A percentile compares a stretch with the other conserved stretches of the same genome.
phyloP scores from a whole-genome alignment of 2,113 vertebrate species.

The Pachycephala philippinensis region DNA sequence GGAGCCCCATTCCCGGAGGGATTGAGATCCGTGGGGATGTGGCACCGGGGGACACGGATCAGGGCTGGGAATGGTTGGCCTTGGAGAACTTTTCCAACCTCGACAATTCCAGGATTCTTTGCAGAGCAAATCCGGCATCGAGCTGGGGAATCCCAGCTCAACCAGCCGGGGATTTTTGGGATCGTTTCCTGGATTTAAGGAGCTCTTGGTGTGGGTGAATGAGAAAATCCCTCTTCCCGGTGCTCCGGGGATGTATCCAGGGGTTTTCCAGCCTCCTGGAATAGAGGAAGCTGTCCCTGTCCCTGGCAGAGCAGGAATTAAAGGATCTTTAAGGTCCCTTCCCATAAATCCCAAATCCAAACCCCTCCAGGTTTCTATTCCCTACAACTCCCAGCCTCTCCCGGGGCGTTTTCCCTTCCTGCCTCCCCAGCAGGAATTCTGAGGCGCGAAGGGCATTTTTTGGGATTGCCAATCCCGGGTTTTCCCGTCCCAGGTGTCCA shows the following conservation, averaged over 20 bases:
- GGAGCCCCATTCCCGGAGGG: background rate
- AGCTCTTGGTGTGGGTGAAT: fast-evolving
- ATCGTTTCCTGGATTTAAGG: background rate
- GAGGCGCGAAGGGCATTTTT: background rate
- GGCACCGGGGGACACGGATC: fast-evolving
- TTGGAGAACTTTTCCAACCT: background rate
- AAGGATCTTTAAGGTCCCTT: too few relatives aligned
- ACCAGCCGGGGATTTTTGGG: background rate
- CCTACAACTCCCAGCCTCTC: background rate
- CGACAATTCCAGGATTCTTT: fast-evolving
- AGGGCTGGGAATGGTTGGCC: background rate
- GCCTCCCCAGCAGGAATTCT: background rate
- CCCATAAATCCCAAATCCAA: background rate
- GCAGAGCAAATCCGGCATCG: fast-evolving
- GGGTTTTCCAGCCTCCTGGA: background rate
- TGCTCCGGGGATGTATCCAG: background rate
- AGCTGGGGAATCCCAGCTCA: fast-evolving
- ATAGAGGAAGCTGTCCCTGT: background rate
- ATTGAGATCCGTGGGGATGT: fast-evolving
- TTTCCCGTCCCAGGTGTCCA: fast-evolving
- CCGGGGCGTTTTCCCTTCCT: background rate
- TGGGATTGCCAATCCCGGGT: background rate
- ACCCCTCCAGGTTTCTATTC: background rate
- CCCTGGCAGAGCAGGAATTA: background rate
- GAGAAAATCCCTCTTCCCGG: background rate